Percentiles rank a stretch among this genome's conserved stretches.
Conservation (phyloP, 2,888 invertebrate species). For the Hyles lineata region DNA sequence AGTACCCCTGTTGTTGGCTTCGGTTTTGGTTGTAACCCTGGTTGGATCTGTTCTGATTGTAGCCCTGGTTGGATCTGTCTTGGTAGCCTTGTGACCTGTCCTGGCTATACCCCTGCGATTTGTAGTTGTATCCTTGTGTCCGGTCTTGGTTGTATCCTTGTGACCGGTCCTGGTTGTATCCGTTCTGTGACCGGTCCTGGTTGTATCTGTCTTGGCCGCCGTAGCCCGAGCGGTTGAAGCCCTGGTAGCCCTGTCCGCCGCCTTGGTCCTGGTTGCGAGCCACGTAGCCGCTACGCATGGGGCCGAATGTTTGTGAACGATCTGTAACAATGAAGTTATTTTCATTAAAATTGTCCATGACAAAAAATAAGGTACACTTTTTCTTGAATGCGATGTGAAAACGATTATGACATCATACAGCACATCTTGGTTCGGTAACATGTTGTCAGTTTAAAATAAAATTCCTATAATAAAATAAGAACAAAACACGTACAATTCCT, state of each 20-base stretch:
- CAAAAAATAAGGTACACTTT: not conserved
- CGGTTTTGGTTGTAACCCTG: slow-evolving; percentile 42
- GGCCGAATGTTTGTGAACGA: slow-evolving; percentile 71
- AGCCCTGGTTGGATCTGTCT: slow-evolving; percentile 39
- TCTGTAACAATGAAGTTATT: slow-evolving; percentile 63
- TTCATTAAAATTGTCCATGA: not conserved
- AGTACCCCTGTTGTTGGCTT: slow-evolving; percentile 37
- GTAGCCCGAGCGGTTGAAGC: slow-evolving; percentile 44
- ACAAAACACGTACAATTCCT: no score
- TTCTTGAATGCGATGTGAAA: not conserved
- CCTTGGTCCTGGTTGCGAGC: slow-evolving; percentile 47
- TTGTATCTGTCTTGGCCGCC: slow-evolving; percentile 38
- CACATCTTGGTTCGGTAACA: no score
- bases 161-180: slow-evolving; percentile 40
- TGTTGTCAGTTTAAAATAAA: no score
- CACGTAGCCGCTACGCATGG: slow-evolving; percentile 70
- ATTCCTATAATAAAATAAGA: no score
- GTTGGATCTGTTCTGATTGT: slow-evolving; percentile 40
- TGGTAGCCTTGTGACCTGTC: slow-evolving; percentile 28
- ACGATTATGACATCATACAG: no score
- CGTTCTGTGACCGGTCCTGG: slow-evolving; percentile 32
- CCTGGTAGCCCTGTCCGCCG: slow-evolving; percentile 38
- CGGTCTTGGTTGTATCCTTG: slow-evolving; percentile 29
- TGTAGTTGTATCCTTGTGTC: slow-evolving; percentile 39
- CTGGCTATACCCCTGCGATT: slow-evolving; percentile 12